A percentile compares a stretch with the other conserved stretches of the same genome.
Evolutionary conservation across 1,140 invertebrate species (phyloP).

Genomic region (Heliconius himera): DNA sequence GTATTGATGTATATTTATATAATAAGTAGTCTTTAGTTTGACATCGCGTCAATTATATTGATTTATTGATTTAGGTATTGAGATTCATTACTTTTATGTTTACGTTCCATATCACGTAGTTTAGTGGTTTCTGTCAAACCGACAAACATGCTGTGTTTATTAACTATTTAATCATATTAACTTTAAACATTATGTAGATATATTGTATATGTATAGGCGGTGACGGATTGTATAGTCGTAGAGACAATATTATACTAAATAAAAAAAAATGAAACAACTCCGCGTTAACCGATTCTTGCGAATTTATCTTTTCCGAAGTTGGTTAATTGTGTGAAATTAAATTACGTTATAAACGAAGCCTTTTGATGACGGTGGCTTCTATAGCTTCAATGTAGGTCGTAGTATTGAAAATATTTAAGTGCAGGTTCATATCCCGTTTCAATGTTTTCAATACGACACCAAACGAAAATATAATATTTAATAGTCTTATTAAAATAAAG

Average conservation of each 20-base stretch:
- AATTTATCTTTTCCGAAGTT: slow-evolving; percentile 37
- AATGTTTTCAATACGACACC: neutral
- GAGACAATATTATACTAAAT: slow-evolving; percentile 60
- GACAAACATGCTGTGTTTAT: slow-evolving; percentile 67
- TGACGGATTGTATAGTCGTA: slow-evolving; percentile 69
- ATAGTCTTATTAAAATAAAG: slow-evolving; percentile 53
- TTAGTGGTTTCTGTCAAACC: slow-evolving; percentile 50
- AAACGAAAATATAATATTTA: slow-evolving; percentile 41
- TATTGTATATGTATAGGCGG: slow-evolving; percentile 54
- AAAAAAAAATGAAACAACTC: slow-evolving; percentile 42
- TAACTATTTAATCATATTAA: slow-evolving; percentile 64
- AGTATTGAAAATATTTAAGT: neutral
- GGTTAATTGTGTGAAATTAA: slow-evolving; percentile 34
- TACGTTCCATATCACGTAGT: slow-evolving; percentile 70
- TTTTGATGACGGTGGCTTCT: neutral
- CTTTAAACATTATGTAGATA: slow-evolving; percentile 56
- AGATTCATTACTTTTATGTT: slow-evolving; percentile 52
- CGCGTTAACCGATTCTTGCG: neutral
- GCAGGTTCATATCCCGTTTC: neutral
- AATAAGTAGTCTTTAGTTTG: slow-evolving; percentile 49
- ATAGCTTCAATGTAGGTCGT: neutral
- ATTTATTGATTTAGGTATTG: slow-evolving; percentile 51
- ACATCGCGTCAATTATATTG: slow-evolving; percentile 69
- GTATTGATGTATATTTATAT: slow-evolving; percentile 11
- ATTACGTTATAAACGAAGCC: neutral